A percentile compares a stretch with the other conserved stretches of the same genome.
phyloP scores from a whole-genome alignment of 2,797 vertebrate species.

The Lerista edwardsae region DNA sequence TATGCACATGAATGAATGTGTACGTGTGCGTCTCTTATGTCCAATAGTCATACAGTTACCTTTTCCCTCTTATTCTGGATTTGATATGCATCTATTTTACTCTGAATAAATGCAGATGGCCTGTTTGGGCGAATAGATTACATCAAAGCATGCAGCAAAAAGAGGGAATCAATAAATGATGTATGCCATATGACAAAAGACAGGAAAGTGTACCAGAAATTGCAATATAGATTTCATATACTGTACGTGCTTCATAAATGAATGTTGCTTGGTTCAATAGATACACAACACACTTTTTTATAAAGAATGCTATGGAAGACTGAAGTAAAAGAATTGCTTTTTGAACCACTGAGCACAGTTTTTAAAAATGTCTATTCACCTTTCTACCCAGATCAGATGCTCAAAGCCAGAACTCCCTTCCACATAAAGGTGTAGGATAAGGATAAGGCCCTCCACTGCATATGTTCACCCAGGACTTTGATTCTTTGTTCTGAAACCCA shows the following conservation, averaged over 20 bases:
- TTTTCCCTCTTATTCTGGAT: background rate
- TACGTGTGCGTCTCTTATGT: background rate
- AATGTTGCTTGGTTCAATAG: background rate
- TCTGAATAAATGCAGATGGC: background rate
- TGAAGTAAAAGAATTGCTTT: background rate
- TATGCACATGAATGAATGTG: too few species aligned
- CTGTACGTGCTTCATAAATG: background rate
- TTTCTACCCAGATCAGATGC: background rate
- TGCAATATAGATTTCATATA: constrained; percentile 16
- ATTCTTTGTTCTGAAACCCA: background rate
- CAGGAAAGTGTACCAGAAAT: background rate
- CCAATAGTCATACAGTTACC: background rate
- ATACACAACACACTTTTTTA: background rate
- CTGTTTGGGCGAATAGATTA: constrained; percentile 9
- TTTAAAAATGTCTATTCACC: background rate
- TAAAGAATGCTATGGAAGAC: background rate
- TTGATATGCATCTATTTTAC: background rate
- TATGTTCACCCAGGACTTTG: background rate
- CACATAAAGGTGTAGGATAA: background rate
- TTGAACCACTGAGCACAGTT: background rate
- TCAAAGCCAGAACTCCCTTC: background rate
- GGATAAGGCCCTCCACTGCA: background rate
- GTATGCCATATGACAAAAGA: background rate
- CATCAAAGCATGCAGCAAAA: constrained; percentile 2
- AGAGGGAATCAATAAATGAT: constrained; percentile 15